These are phyloP conservation scores for Chloromyia formosa DNA, from an alignment of 2,888 invertebrate species.

Conservation along the genomic window DNA sequence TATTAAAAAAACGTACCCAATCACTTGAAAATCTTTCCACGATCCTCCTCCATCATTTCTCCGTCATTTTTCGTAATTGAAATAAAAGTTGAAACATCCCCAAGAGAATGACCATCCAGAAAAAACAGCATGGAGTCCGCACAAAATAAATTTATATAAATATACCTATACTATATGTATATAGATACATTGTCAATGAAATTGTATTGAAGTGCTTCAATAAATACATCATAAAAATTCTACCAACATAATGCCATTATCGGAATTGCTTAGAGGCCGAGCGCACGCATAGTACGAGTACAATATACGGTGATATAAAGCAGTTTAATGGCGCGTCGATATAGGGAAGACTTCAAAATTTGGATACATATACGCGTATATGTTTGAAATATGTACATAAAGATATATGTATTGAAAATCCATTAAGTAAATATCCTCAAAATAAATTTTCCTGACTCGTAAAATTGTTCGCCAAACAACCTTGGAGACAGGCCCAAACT, in stretches of 20 bases:
- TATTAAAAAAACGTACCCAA: neutral
- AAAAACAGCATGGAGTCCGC: neutral
- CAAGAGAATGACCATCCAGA: neutral
- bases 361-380: neutral
- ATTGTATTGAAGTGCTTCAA: conserved; percentile 21
- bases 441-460: neutral
- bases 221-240: conserved; percentile 25
- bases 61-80: conserved; percentile 1
- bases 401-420: neutral
- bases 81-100: conserved; percentile 17
- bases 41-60: neutral
- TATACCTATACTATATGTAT: too few relatives aligned
- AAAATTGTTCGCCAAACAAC: too few relatives aligned
- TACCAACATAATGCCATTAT: conserved; percentile 23
- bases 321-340: neutral
- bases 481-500: too few relatives aligned
- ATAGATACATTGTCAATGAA: neutral
- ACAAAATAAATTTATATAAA: too few relatives aligned
- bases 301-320: neutral
- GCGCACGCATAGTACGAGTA: neutral
- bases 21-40: conserved; percentile 1
- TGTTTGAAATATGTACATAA: neutral
- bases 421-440: conserved; percentile 3
- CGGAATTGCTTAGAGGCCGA: neutral
- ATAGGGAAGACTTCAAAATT: neutral